Evolutionary conservation across 2,888 invertebrate genomes (phyloP).

Genomic region (Nomada ferruginata): DNA sequence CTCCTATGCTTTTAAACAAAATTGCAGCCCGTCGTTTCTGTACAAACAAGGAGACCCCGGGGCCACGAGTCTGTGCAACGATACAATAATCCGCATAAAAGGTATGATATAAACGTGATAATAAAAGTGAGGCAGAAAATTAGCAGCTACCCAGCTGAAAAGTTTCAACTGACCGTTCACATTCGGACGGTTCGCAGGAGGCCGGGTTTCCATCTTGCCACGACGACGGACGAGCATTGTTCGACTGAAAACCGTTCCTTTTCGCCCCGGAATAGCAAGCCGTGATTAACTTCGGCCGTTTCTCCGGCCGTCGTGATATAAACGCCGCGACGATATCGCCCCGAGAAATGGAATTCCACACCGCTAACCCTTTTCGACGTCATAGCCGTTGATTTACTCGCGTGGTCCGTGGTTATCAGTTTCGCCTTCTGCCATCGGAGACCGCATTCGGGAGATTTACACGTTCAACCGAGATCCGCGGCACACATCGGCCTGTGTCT

Average conservation of each 20-base stretch:
- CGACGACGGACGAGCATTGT: conserved; percentile 35
- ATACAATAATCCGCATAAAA: too few relatives aligned
- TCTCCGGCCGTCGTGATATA: conserved; percentile 51
- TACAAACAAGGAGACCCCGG: too few relatives aligned
- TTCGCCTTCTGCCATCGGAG: conserved; percentile 56
- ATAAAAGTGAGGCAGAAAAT: conserved; percentile 19
- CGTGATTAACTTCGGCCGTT: conserved; percentile 64
- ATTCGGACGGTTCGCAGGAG: neutral
- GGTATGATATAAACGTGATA: neutral
- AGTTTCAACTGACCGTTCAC: conserved; percentile 25
- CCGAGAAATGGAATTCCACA: conserved; percentile 67
- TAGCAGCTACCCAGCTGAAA: conserved; percentile 12
- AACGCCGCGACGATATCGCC: conserved; percentile 61
- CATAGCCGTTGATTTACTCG: conserved; percentile 62
- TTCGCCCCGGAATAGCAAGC: conserved; percentile 41
- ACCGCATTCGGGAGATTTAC: conserved; percentile 54
- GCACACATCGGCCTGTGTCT: conserved; percentile 43
- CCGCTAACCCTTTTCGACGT: conserved; percentile 67
- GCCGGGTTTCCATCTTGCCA: conserved; percentile 22
- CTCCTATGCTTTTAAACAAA: too few relatives aligned
- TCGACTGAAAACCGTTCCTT: conserved; percentile 42
- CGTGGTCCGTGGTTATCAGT: conserved; percentile 61
- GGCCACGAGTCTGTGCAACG: too few relatives aligned
- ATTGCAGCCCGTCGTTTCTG: too few relatives aligned
- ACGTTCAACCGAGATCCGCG: conserved; percentile 39